Evolutionary conservation across 2,113 vertebrate genomes (phyloP).

Genomic region (Takifugu flavidus): DNA sequence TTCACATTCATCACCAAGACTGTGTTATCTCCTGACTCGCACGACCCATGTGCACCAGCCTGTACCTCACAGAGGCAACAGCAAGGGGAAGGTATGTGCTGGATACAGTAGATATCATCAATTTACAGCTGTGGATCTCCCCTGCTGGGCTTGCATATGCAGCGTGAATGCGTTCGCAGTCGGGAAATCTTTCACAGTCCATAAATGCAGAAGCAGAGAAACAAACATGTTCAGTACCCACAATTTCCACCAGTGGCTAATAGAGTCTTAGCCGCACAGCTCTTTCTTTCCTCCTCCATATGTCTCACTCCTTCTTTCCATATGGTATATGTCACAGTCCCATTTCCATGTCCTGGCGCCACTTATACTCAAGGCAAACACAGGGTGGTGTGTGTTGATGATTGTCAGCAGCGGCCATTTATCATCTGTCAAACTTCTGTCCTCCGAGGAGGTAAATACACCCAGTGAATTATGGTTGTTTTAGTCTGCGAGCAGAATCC

Average conservation of each 20-base stretch:
- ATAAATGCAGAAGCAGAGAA: constrained; percentile 39
- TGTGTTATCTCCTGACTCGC: constrained; percentile 40
- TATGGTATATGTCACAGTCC: constrained; percentile 82
- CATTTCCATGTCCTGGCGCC: constrained; percentile 87
- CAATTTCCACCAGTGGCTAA: constrained; percentile 74
- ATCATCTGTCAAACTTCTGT: constrained; percentile 91
- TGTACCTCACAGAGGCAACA: constrained; percentile 21
- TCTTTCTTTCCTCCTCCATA: constrained; percentile 51
- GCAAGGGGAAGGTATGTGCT: background rate
- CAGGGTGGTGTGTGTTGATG: constrained; percentile 83
- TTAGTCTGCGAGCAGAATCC: constrained; percentile 86
- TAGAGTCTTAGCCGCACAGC: constrained; percentile 35
- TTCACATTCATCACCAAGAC: constrained; percentile 40
- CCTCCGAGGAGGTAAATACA: constrained; percentile 90
- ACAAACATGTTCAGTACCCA: constrained; percentile 52
- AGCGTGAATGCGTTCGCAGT: constrained; percentile 60
- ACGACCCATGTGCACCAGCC: constrained; percentile 19
- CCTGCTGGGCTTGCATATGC: constrained; percentile 57
- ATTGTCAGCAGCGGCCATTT: constrained; percentile 93
- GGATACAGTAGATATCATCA: constrained; percentile 11
- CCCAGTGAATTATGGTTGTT: constrained; percentile 89
- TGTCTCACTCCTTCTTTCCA: constrained; percentile 57
- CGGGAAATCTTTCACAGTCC: constrained; percentile 48
- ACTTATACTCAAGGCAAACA: constrained; percentile 91
- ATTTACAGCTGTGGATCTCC: constrained; percentile 42